Conservation (phyloP, 2,113 vertebrate genomes). For the Dasyprocta punctata region DNA sequence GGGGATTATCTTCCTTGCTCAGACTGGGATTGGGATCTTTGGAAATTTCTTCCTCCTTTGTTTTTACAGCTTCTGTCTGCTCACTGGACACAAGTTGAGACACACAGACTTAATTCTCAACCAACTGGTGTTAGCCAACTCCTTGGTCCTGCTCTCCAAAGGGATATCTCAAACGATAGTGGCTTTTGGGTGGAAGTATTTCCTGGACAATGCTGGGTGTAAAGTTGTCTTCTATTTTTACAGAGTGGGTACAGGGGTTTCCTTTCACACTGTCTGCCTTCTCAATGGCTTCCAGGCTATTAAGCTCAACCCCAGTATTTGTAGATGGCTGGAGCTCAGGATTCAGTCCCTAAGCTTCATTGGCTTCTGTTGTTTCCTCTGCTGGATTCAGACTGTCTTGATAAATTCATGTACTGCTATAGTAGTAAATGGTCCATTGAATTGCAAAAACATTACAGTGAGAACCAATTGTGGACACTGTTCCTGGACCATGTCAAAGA, state of each 20-base stretch:
- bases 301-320: background rate
- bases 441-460: background rate
- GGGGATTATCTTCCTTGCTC: background rate
- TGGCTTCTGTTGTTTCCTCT: background rate
- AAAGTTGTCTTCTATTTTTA: background rate
- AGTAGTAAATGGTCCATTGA: background rate
- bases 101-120: background rate
- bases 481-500: background rate
- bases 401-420: background rate
- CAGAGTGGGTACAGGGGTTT: background rate
- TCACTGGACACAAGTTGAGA: background rate
- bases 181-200: background rate
- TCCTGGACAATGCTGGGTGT: background rate
- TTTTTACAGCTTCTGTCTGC: background rate
- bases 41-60: background rate
- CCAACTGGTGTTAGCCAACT: background rate
- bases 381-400: background rate
- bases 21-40: background rate
- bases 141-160: background rate
- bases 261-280: background rate
- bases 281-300: background rate
- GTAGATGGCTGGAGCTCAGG: background rate
- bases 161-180: background rate
- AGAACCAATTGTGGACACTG: background rate
- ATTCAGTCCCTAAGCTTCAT: background rate